Conservation (phyloP, 2,888 invertebrate genomes). For the Apotomis turbidana region DNA sequence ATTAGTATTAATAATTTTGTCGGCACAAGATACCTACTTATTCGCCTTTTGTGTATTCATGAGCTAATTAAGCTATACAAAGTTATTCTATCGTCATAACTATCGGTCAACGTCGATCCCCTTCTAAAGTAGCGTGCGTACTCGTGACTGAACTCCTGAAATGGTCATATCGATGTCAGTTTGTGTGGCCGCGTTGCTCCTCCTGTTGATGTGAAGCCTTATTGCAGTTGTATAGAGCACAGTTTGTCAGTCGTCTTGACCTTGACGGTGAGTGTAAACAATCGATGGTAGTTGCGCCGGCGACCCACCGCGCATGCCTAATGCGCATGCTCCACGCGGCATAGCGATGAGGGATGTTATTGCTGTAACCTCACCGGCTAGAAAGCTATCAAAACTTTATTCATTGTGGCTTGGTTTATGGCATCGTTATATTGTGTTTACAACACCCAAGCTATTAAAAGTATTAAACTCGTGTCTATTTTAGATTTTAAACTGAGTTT, state of each 20-base stretch:
- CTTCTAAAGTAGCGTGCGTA: conserved; percentile 67
- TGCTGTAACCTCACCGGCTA: conserved; percentile 61
- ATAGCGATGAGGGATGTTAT: conserved; percentile 71
- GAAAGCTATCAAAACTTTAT: conserved; percentile 70
- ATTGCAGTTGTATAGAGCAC: conserved; percentile 57
- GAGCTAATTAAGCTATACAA: conserved; percentile 79
- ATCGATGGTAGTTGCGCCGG: conserved; percentile 68
- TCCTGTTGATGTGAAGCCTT: conserved; percentile 49
- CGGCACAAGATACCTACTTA: conserved; percentile 51
- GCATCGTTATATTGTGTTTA: conserved; percentile 39
- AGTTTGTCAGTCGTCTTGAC: conserved; percentile 56
- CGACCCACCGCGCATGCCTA: conserved; percentile 73
- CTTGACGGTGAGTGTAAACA: conserved; percentile 70
- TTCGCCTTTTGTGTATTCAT: conserved; percentile 71
- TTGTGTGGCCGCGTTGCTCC: conserved; percentile 63
- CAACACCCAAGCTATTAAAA: conserved; percentile 10
- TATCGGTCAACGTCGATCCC: conserved; percentile 76
- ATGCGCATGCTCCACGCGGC: conserved; percentile 70
- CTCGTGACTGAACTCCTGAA: conserved; percentile 80
- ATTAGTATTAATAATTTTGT: conserved; percentile 64
- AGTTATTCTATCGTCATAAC: conserved; percentile 81
- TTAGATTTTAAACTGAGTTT: not conserved
- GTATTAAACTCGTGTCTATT: not conserved
- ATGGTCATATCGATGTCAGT: conserved; percentile 68
- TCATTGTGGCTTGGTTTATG: conserved; percentile 56